Evolutionary conservation across 2,113 vertebrate species (phyloP).

Genomic region (Salvelinus sp.): DNA sequence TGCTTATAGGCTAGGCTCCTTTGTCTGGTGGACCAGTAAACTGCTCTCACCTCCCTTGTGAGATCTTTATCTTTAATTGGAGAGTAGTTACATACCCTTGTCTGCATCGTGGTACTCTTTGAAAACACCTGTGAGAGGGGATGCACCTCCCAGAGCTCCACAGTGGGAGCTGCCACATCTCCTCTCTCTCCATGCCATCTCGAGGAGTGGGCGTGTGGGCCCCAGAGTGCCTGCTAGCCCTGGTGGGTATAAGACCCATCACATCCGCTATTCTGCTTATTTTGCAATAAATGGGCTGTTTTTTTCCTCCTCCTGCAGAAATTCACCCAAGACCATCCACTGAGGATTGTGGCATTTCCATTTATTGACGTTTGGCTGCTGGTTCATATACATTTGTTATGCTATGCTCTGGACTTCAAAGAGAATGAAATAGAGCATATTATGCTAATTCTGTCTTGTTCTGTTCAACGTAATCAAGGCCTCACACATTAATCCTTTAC

Average conservation of each 20-base stretch:
- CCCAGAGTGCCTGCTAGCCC: slow-evolving; percentile 60
- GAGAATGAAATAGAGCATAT: slow-evolving; percentile 75
- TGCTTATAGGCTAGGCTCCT: slow-evolving; percentile 24
- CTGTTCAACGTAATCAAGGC: slow-evolving; percentile 76
- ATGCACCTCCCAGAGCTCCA: slow-evolving; percentile 61
- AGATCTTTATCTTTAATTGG: slow-evolving; percentile 73
- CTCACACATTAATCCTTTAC: slow-evolving; percentile 71
- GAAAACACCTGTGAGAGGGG: slow-evolving; percentile 71
- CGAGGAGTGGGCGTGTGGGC: slow-evolving; percentile 30
- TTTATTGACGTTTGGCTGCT: slow-evolving; percentile 80
- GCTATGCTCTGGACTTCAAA: slow-evolving; percentile 79
- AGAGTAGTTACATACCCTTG: slow-evolving; percentile 65
- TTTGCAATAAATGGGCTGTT: slow-evolving; percentile 70
- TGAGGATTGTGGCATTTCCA: slow-evolving; percentile 77
- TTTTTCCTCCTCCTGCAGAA: slow-evolving; percentile 68
- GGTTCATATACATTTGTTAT: slow-evolving; percentile 80
- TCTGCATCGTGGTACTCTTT: slow-evolving; percentile 51
- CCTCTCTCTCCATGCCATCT: slow-evolving; percentile 61
- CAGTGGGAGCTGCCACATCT: slow-evolving; percentile 51
- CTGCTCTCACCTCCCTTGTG: slow-evolving; percentile 51
- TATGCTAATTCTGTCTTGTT: slow-evolving; percentile 80
- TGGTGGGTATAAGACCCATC: slow-evolving; percentile 68
- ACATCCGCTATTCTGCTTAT: slow-evolving; percentile 72
- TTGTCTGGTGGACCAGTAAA: slow-evolving; percentile 24
- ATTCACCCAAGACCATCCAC: slow-evolving; percentile 68